Conservation (phyloP, 2,888 invertebrate species). For the Mimachlamys varia region DNA sequence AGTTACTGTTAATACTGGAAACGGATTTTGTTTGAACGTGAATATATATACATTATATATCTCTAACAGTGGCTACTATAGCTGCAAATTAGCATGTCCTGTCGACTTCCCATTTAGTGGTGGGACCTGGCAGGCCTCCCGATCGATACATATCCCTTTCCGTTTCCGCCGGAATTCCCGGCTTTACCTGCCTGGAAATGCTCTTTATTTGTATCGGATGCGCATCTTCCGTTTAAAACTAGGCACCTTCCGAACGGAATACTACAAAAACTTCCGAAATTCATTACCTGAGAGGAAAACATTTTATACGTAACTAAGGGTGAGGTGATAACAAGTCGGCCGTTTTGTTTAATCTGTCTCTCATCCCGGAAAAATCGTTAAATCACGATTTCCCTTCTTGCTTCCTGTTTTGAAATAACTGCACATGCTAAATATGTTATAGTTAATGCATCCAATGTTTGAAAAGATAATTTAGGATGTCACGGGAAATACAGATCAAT, state of each 20-base stretch:
- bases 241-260: conserved; percentile 28
- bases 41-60: conserved; percentile 12
- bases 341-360: conserved; percentile 27
- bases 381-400: conserved; percentile 21
- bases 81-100: conserved; percentile 1
- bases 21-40: not conserved
- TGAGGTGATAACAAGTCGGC: not conserved
- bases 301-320: not conserved
- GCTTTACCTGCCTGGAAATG: conserved; percentile 33
- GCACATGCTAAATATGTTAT: conserved; percentile 31
- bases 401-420: conserved; percentile 1
- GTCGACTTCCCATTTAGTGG: conserved; percentile 28
- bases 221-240: conserved; percentile 22
- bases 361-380: not conserved
- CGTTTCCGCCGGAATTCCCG: conserved; percentile 31
- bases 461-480: conserved; percentile 27
- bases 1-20: conserved; percentile 28
- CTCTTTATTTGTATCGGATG: conserved; percentile 34
- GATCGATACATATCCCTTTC: conserved; percentile 36
- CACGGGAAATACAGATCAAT: conserved; percentile 36
- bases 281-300: conserved; percentile 25
- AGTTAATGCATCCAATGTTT: conserved; percentile 25
- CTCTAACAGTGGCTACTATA: not conserved
- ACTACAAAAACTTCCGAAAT: conserved; percentile 31
- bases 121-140: conserved; percentile 7